Evolutionary conservation across 1,140 invertebrate species (phyloP).

Genomic region (Conopomorpha cramerella): DNA sequence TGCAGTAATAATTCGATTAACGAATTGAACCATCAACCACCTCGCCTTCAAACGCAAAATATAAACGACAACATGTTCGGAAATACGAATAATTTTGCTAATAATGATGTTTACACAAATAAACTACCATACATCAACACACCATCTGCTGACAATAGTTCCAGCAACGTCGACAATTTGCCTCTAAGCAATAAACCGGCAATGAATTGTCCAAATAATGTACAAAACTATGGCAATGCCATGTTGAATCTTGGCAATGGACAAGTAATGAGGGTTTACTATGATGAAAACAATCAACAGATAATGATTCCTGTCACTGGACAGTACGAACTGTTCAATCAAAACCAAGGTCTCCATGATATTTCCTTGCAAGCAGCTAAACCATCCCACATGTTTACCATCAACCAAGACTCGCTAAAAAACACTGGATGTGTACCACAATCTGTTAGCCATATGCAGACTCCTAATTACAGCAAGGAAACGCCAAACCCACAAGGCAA

Average conservation of each 20-base stretch:
- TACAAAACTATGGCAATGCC: slow-evolving; percentile 42
- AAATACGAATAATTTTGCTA: slow-evolving; percentile 18
- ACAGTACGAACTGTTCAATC: slow-evolving; percentile 48
- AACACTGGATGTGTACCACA: slow-evolving; percentile 25
- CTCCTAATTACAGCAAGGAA: slow-evolving; percentile 24
- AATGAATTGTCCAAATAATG: slow-evolving; percentile 16
- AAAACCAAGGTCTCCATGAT: slow-evolving; percentile 31
- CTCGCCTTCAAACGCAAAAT: too few relatives aligned
- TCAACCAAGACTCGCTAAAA: slow-evolving; percentile 31
- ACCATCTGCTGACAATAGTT: slow-evolving; percentile 18
- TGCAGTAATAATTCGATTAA: too few relatives aligned
- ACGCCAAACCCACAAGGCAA: slow-evolving; percentile 12
- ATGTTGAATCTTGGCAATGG: slow-evolving; percentile 49
- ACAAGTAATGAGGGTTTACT: slow-evolving; percentile 40
- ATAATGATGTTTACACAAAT: slow-evolving; percentile 38
- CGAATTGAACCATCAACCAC: too few relatives aligned
- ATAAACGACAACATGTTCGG: slow-evolving; percentile 33
- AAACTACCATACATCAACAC: slow-evolving; percentile 28
- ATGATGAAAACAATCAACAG: slow-evolving; percentile 50
- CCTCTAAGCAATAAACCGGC: slow-evolving; percentile 26
- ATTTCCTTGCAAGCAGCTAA: slow-evolving; percentile 20
- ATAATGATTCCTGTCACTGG: slow-evolving; percentile 47
- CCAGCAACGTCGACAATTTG: slow-evolving; percentile 29
- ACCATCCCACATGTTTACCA: slow-evolving; percentile 26
- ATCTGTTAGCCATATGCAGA: slow-evolving; percentile 16